Evolutionary conservation across 2,113 vertebrate genomes (phyloP), one percentile per base, ranked within the genome.

Genomic region (Ciconia boyciana): DNA sequence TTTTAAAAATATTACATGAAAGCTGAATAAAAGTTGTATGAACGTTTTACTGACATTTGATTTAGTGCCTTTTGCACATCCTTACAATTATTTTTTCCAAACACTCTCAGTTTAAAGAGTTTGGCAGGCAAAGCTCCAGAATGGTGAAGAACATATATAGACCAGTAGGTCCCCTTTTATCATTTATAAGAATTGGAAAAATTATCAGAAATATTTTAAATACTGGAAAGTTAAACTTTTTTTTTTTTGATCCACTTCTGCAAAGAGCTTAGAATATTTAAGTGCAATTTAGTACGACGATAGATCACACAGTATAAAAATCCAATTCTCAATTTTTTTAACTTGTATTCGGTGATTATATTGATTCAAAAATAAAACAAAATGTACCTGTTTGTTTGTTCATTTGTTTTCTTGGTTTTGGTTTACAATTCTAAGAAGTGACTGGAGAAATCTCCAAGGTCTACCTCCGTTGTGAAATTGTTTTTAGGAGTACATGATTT

Each of bases 231-330:
- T 61, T 62, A 79, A 87, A 41, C 7, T 13, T 25, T 2, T 2
- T 6, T 6, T 18, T 24, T 46, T 93, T 83, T 12, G 8, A 81
- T 94, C 76, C 52, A 7, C 28, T 89, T 87, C 69, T 93, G 80
- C 64, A 89, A 95, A 97, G 32, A 94, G 34, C 61, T 84, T 94
- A 78, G 83, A 81, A 93, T 82, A 60, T 91, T 83, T 89, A 79
- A 46, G 36, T 82, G 62, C 77, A 57, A 89, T 96, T 90, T 91
- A 89, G 44, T 28, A 48, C 58, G 25, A 76, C 32, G 72, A 87
- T 11, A 93, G 71, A 95, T 84, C 81, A 64, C 77, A 83, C 44
- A 66, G 58, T 25, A 87, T 22, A 88, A 96, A 93, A 87, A 85
- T 49, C 25, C 22, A 85, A 77, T 52, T 69, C 43, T 31, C 76